phyloP scores from a whole-genome alignment of 92 coral and sea anemone genomes.

The Scolanthus callimorphus region DNA sequence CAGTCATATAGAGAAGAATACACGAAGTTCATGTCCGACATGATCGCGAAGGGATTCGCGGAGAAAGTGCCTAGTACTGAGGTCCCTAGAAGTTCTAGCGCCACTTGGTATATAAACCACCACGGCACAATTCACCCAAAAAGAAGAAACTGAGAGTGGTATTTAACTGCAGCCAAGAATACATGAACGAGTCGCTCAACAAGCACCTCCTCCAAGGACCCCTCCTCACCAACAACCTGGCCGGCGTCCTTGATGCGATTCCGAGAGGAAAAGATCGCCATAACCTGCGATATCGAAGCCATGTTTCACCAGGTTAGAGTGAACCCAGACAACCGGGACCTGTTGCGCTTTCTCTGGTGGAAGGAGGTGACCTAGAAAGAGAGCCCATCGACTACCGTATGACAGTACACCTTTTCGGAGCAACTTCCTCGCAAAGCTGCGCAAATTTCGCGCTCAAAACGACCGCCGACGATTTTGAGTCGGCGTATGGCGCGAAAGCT shows the following conservation, averaged over 20 bases:
- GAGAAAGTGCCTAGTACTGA: constrained; percentile 9
- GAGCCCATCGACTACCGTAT: constrained; percentile 29
- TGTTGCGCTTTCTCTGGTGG: constrained; percentile 56
- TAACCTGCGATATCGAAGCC: constrained; percentile 52
- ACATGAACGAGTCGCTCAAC: constrained; percentile 39
- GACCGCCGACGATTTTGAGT: constrained; percentile 32
- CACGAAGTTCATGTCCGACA: constrained; percentile 33
- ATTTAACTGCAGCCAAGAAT: constrained; percentile 40
- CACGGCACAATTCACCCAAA: constrained; percentile 54
- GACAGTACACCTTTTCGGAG: constrained; percentile 52
- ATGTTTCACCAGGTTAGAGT: constrained; percentile 65
- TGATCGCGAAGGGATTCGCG: constrained; percentile 38
- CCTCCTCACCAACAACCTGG: constrained; percentile 50
- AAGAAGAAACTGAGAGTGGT: constrained; percentile 51
- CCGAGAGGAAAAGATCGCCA: constrained; percentile 24
- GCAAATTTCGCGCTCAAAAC: constrained; percentile 51
- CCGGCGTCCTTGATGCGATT: constrained; percentile 49
- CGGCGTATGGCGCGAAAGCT: constrained; percentile 10
- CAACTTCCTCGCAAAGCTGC: constrained; percentile 51
- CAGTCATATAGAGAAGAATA: constrained; percentile 44
- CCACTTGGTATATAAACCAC: constrained; percentile 41
- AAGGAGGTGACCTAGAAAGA: constrained; percentile 16
- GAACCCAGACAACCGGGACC: constrained; percentile 27
- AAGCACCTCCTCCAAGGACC: constrained; percentile 63
- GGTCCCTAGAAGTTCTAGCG: neutral